Base-by-base conservation (phyloP, 1,140 invertebrate species). In the Fopius arisanus region DNA sequence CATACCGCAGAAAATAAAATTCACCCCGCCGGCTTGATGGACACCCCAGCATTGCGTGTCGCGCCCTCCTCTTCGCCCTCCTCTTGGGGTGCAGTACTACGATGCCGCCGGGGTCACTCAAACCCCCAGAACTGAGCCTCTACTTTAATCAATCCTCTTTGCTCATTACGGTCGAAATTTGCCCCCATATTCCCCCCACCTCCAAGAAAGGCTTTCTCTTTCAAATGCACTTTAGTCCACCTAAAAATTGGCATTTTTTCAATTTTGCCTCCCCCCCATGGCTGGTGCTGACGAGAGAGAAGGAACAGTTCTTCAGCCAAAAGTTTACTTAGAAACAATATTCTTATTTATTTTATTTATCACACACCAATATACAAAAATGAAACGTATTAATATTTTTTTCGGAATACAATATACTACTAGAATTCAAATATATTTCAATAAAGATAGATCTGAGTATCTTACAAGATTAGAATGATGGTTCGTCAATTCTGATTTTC, bases 291-390 rank as follows among this genome's bases (percentile, higher is more conserved):
- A 16, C 43, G n/a, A 3, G 16, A 48, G n/a, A 19, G 14, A 19
- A 14, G 43, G 43, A 77, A 3, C 26, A 59, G 62, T 72, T 77
- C 14, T 31, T 12, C 5, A 65, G 12, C 62, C 14, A 16, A 16
- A 65, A 77, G 67, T 78, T 87, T 87, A 81, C 84, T 87, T 87
- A 87, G 75, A 88, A 88, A 88, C 85, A 87, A 88, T 87, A 88
- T 85, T 85, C 83, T 88, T 88, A 87, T 88, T 31, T 33, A 33
- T 14, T 65, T 86, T 86, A 88, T 88, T 88, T 84, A 87, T 88
- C 87, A 87, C 87, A 88, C 87, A 88, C 87, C 87, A 88, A 88
- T 88, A 87, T 87, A 88, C 87, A 88, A 88, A 88, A 88, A 88
- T 87, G 84, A 88, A 87, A 81, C 81, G 82, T 87, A 87, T 86